phyloP scores from a whole-genome alignment of 2,888 invertebrate genomes.

The Ochropacha duplaris region DNA sequence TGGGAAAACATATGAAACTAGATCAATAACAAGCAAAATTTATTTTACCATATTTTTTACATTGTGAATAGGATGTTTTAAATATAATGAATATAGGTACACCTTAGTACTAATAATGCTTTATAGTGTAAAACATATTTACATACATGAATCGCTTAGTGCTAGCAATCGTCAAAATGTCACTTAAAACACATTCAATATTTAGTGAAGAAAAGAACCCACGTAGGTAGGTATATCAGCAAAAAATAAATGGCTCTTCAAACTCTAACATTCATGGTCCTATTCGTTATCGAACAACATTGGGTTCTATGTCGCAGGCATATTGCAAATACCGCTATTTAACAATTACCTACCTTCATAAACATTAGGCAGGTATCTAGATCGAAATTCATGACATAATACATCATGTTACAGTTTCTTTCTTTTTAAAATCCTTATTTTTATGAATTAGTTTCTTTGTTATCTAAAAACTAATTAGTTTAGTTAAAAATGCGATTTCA shows the following conservation, averaged over 20 bases:
- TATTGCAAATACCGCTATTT: background rate
- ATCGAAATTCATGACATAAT: no score
- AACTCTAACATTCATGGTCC: no score
- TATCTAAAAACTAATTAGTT: no score
- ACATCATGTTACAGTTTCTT: no score
- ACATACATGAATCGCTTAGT: slow-evolving; percentile 38
- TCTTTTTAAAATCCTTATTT: no score
- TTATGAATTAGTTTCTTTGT: no score
- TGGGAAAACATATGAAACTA: no score
- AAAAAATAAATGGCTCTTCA: background rate
- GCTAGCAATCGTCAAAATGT: slow-evolving; percentile 22
- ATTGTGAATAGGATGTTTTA: slow-evolving; percentile 62
- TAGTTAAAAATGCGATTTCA: background rate
- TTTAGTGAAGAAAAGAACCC: slow-evolving; percentile 10
- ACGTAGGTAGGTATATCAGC: background rate
- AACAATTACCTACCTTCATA: background rate
- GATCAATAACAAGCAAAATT: slow-evolving; percentile 72
- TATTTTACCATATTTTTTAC: slow-evolving; percentile 64
- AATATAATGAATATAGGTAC: slow-evolving; percentile 50
- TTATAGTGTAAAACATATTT: slow-evolving; percentile 64
- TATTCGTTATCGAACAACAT: background rate
- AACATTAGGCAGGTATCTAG: no score
- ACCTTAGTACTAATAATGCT: slow-evolving; percentile 53
- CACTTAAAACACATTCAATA: slow-evolving; percentile 9
- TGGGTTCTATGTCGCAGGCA: background rate